These are phyloP conservation scores for Norana najaformis DNA, from an alignment of 2,888 invertebrate genomes.

Conservation along the genomic window DNA sequence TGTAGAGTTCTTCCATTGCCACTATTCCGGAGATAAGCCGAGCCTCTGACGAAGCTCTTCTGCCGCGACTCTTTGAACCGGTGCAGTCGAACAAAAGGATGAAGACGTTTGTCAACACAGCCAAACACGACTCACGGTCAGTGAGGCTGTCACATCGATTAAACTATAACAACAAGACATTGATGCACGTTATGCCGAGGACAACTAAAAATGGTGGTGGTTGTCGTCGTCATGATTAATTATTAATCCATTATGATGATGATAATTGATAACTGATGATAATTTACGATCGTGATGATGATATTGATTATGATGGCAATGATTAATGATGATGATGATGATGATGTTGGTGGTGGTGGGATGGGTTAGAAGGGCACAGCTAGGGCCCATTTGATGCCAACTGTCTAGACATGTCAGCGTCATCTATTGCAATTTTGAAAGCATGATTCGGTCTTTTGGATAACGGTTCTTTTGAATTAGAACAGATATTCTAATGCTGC, in stretches of 20 bases:
- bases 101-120: background rate
- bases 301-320: background rate
- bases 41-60: background rate
- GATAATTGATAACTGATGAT: background rate
- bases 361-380: too few species aligned
- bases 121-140: slow-evolving; percentile 6
- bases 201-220: too few species aligned
- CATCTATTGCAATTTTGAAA: too few species aligned
- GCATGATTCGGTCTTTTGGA: too few species aligned
- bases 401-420: too few species aligned
- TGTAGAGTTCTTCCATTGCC: background rate
- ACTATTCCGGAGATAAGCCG: background rate
- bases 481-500: too few species aligned
- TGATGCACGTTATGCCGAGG: too few species aligned
- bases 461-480: too few species aligned
- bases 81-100: background rate
- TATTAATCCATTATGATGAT: background rate
- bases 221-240: background rate
- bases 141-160: background rate
- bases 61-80: background rate
- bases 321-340: too few species aligned
- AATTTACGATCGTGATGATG: background rate
- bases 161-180: background rate
- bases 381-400: too few species aligned
- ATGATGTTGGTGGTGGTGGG: too few species aligned